A percentile compares a stretch with the other conserved stretches of the same genome.
Conservation (phyloP, 2,888 invertebrate species). For the Thelaira solivaga region DNA sequence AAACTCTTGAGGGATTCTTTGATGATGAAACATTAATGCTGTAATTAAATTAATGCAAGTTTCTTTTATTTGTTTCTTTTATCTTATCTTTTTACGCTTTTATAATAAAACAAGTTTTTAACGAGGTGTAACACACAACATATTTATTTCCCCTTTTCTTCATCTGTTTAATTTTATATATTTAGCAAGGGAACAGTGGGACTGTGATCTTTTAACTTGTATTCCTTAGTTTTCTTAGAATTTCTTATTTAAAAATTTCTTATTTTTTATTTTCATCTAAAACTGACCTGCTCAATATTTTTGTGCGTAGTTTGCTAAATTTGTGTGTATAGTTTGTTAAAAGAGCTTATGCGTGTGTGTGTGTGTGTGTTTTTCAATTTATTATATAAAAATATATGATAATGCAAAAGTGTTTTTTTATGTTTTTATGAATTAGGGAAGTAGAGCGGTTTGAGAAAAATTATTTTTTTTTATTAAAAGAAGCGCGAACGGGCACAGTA, state of each 20-base stretch:
- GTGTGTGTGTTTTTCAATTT: too few relatives aligned
- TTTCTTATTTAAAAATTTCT: not conserved
- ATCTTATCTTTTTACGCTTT: constrained; percentile 9
- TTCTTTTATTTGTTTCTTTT: not conserved
- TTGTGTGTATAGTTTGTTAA: too few relatives aligned
- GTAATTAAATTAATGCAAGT: constrained; percentile 46
- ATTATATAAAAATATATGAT: too few relatives aligned
- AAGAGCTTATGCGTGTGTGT: too few relatives aligned
- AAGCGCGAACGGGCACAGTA: too few relatives aligned
- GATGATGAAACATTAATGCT: constrained; percentile 43
- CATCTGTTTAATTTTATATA: not conserved
- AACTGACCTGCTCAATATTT: constrained; percentile 57
- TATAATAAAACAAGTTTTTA: constrained; percentile 22
- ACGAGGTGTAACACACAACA: constrained; percentile 13
- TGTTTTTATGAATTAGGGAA: too few relatives aligned
- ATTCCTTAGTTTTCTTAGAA: too few relatives aligned
- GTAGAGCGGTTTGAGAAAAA: too few relatives aligned
- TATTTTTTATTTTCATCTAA: not conserved
- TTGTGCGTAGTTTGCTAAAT: constrained; percentile 14
- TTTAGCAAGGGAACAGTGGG: not conserved
- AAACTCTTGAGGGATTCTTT: constrained; percentile 9
- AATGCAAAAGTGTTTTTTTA: too few relatives aligned
- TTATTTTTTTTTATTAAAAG: too few relatives aligned
- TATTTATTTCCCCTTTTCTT: not conserved
- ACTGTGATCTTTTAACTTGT: not conserved